These are phyloP conservation scores for Parapristionchus giblindavisi DNA, from an alignment of 2,888 invertebrate species.

Conservation along the genomic window DNA sequence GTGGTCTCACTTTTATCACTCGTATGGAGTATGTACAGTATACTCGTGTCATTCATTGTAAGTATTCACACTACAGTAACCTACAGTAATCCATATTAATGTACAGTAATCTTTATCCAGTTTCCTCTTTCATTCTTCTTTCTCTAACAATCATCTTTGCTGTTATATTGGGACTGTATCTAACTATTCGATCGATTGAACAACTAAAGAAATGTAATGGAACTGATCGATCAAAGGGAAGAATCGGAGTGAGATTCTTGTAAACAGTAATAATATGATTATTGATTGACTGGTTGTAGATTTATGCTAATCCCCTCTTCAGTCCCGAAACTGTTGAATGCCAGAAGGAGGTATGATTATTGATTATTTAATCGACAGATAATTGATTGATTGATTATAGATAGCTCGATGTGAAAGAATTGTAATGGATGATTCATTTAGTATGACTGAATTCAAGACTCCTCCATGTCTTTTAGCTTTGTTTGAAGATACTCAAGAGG, in stretches of 20 bases:
- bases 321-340: conserved; percentile 7
- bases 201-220: not conserved
- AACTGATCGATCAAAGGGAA: conserved; percentile 9
- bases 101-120: not conserved
- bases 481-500: conserved; percentile 18
- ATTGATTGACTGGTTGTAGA: conserved; percentile 5
- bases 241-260: not conserved
- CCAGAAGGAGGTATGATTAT: conserved; percentile 4
- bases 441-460: conserved; percentile 12
- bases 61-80: not conserved
- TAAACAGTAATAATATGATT: not conserved
- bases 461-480: not conserved
- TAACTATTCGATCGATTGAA: conserved; percentile 8
- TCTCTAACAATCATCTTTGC: conserved; percentile 1
- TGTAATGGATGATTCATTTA: not conserved
- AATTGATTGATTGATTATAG: conserved; percentile 2
- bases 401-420: not conserved
- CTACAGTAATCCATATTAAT: not conserved
- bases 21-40: not conserved
- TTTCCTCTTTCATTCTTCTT: conserved; percentile 5
- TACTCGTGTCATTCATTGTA: not conserved
- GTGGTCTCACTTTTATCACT: not conserved
- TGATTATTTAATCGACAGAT: not conserved
- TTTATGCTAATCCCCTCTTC: conserved; percentile 27
- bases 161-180: not conserved